Percentiles rank a stretch among this genome's conserved stretches.
Evolutionary conservation across 2,113 vertebrate species (phyloP).

Genomic region (Alligator mississippiensis): DNA sequence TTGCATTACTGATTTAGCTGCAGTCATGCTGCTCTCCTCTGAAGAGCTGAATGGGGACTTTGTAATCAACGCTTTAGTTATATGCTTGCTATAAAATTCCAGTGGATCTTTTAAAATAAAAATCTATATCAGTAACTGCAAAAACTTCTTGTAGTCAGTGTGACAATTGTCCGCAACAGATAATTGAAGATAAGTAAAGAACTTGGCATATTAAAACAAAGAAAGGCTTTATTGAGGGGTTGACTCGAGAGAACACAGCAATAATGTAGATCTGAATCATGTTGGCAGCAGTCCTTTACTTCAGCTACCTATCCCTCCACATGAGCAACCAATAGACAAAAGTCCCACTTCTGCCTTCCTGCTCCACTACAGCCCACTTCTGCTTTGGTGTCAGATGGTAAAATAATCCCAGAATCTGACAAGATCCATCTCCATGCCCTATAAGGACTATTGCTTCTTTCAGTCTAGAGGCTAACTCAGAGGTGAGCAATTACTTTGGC

Average conservation of each 20-base stretch:
- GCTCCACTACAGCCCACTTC: neutral
- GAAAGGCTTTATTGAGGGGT: neutral
- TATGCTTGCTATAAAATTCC: slow-evolving; percentile 24
- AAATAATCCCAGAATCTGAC: neutral
- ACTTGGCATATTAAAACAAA: neutral
- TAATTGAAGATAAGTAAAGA: slow-evolving; percentile 4
- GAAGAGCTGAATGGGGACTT: neutral
- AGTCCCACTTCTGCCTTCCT: neutral
- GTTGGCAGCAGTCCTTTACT: neutral
- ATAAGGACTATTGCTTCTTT: too few relatives aligned
- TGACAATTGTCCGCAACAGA: slow-evolving; percentile 9
- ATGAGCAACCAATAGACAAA: neutral
- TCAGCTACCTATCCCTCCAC: neutral
- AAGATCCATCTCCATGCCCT: too few relatives aligned
- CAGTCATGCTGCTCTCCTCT: neutral
- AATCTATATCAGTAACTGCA: neutral
- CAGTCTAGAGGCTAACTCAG: too few relatives aligned
- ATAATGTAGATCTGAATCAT: neutral
- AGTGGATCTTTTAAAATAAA: neutral
- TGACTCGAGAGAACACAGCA: neutral
- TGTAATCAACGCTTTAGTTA: slow-evolving; percentile 51
- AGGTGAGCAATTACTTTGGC: too few relatives aligned
- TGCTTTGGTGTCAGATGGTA: neutral
- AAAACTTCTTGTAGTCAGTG: slow-evolving; percentile 45
- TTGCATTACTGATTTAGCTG: slow-evolving; percentile 24